A percentile compares a stretch with the other conserved stretches of the same genome.
Evolutionary conservation across 1,140 invertebrate genomes (phyloP).

Genomic region (Hyles vespertilio): DNA sequence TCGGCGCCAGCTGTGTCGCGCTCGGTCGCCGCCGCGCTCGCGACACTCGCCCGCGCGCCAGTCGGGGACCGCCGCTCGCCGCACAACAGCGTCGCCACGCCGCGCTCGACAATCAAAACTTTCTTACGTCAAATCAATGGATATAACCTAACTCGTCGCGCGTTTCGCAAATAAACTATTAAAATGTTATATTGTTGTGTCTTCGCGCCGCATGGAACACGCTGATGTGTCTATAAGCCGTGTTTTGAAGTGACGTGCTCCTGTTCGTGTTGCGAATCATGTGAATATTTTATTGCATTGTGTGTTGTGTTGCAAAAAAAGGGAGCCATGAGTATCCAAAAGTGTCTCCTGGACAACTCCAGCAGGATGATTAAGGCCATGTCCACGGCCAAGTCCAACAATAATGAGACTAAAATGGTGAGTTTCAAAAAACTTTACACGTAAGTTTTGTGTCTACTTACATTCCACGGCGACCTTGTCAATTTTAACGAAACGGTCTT

Average conservation of each 20-base stretch:
- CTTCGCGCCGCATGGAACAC: slow-evolving; percentile 30
- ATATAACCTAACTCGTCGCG: slow-evolving; percentile 69
- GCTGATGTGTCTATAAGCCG: slow-evolving; percentile 26
- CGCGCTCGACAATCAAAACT: slow-evolving; percentile 39
- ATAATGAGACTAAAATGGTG: slow-evolving; percentile 65
- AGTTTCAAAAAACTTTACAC: slow-evolving; percentile 17
- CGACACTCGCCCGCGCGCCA: slow-evolving; percentile 23
- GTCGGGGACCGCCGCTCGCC: slow-evolving; percentile 35
- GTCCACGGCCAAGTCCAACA: slow-evolving; percentile 63
- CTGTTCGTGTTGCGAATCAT: slow-evolving; percentile 37
- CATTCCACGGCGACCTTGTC: slow-evolving; percentile 18
- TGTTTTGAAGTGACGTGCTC: slow-evolving; percentile 43
- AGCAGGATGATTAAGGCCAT: slow-evolving; percentile 72
- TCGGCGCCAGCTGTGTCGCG: slow-evolving; percentile 24
- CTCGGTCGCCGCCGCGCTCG: slow-evolving; percentile 10
- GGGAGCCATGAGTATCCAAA: slow-evolving; percentile 68
- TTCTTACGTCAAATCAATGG: slow-evolving; percentile 73
- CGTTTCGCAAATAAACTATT: slow-evolving; percentile 28
- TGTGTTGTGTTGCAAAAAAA: slow-evolving; percentile 35
- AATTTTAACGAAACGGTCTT: slow-evolving; percentile 14
- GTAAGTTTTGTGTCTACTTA: background rate
- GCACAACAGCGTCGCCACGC: slow-evolving; percentile 24
- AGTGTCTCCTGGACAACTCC: slow-evolving; percentile 71
- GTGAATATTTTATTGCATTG: slow-evolving; percentile 49
- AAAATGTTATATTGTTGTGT: slow-evolving; percentile 52